phyloP scores from a whole-genome alignment of 2,888 invertebrate species.

The Agrotis clavis region DNA sequence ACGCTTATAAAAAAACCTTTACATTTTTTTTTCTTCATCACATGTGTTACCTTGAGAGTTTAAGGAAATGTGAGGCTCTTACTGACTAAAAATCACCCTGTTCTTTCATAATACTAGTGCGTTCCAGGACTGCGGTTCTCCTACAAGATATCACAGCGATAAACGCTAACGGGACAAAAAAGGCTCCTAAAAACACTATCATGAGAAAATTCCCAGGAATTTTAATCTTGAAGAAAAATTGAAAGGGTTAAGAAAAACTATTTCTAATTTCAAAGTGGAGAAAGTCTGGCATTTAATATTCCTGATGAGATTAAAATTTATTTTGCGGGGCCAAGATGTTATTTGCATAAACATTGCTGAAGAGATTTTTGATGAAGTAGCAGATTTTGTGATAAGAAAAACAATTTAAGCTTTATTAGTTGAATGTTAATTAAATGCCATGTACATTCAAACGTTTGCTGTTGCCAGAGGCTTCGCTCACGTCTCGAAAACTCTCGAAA shows the following conservation, averaged over 20 bases:
- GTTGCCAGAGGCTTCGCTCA: too few relatives aligned
- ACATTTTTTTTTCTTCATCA: too few relatives aligned
- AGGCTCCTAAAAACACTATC: conserved; percentile 5
- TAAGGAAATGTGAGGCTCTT: too few relatives aligned
- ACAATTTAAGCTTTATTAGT: background rate
- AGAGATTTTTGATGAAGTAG: conserved; percentile 24
- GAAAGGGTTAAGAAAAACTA: conserved; percentile 40
- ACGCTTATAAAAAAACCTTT: conserved; percentile 2
- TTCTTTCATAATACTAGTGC: too few relatives aligned
- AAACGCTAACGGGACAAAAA: background rate
- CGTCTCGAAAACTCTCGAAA: too few relatives aligned
- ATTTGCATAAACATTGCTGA: conserved; percentile 34
- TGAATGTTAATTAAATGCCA: background rate
- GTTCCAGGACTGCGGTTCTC: too few relatives aligned
- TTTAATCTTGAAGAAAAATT: conserved; percentile 45
- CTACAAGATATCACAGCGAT: too few relatives aligned
- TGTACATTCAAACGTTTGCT: too few relatives aligned
- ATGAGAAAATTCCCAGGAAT: conserved; percentile 38
- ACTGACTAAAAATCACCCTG: too few relatives aligned
- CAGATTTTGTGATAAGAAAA: conserved; percentile 13
- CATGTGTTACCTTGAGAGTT: too few relatives aligned
- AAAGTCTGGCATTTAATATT: conserved; percentile 49
- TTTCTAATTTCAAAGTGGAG: conserved; percentile 50
- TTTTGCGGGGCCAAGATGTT: conserved; percentile 11
- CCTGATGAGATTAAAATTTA: conserved; percentile 31